Percentiles rank a stretch among this genome's conserved stretches.
phyloP scores from a whole-genome alignment of 2,888 invertebrate species.

The Latheticus oryzae region DNA sequence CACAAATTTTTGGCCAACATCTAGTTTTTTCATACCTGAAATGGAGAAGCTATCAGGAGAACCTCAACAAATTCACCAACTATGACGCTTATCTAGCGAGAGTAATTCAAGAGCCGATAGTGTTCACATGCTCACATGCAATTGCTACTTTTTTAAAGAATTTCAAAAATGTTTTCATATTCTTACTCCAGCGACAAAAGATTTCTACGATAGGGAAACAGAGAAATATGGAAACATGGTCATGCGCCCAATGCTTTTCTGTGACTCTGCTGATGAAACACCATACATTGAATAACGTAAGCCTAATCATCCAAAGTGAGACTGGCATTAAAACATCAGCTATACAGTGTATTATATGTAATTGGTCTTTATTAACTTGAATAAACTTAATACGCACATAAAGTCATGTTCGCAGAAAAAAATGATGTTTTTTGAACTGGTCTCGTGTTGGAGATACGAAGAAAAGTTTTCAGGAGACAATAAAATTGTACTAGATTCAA shows the following conservation, averaged over 20 bases:
- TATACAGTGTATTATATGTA: no score
- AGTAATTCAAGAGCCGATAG: constrained; percentile 7
- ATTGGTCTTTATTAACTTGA: constrained; percentile 3
- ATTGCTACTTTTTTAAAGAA: constrained; percentile 8
- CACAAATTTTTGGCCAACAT: constrained; percentile 2
- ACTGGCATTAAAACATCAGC: no score
- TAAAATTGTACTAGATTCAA: constrained; percentile 4
- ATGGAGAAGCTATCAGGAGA: constrained; percentile 8
- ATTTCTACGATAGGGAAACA: constrained; percentile 10
- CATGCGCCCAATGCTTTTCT: constrained; percentile 4
- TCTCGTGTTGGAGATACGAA: constrained; percentile 8
- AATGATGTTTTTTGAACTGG: constrained; percentile 4
- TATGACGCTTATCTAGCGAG: constrained; percentile 3
- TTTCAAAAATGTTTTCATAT: constrained; percentile 8
- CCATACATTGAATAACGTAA: no score
- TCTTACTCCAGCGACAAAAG: constrained; percentile 3
- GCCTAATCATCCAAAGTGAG: no score
- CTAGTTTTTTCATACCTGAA: constrained; percentile 9
- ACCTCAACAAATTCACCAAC: constrained; percentile 8
- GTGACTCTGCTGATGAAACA: no score
- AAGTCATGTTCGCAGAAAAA: constrained; percentile 7
- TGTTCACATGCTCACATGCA: background rate
- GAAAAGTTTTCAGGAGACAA: background rate
- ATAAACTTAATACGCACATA: constrained; percentile 9
- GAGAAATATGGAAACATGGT: constrained; percentile 3